Conservation (phyloP, 1,140 invertebrate species). For the Nebria ingens region DNA sequence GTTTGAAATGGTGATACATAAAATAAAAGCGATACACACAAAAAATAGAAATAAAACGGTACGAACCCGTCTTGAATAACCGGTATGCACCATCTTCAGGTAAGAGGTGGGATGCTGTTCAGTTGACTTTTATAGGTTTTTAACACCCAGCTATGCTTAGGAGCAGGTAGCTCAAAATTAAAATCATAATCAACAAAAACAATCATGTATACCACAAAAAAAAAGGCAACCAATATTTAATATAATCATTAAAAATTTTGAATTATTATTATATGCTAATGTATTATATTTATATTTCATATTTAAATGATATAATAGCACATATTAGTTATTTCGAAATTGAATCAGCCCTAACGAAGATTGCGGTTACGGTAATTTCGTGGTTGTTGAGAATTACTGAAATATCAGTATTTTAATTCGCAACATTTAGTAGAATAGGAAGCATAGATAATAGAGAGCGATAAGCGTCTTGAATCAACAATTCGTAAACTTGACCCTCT, state of each 20-base stretch:
- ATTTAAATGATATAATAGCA: too few species aligned
- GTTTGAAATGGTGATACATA: not conserved
- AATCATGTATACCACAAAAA: not conserved
- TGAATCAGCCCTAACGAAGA: too few species aligned
- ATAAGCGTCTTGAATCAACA: too few species aligned
- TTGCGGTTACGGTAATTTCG: too few species aligned
- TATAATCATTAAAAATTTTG: too few species aligned
- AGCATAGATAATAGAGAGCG: too few species aligned
- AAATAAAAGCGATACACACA: not conserved
- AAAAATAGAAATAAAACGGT: not conserved
- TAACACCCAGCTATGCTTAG: not conserved
- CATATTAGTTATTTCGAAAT: too few species aligned
- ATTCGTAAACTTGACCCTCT: too few species aligned
- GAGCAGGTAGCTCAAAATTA: conserved; percentile 2
- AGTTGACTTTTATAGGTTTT: conserved; percentile 1
- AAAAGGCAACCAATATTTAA: not conserved
- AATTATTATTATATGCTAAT: not conserved
- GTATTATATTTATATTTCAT: not conserved
- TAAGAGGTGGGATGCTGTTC: not conserved
- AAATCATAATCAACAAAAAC: not conserved
- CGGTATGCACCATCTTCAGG: not conserved
- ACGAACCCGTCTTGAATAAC: not conserved
- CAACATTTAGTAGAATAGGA: too few species aligned
- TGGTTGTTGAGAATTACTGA: too few species aligned
- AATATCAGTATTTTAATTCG: too few species aligned